Conservation (phyloP, 2,797 vertebrate species). For the Xyrichtys novacula region DNA sequence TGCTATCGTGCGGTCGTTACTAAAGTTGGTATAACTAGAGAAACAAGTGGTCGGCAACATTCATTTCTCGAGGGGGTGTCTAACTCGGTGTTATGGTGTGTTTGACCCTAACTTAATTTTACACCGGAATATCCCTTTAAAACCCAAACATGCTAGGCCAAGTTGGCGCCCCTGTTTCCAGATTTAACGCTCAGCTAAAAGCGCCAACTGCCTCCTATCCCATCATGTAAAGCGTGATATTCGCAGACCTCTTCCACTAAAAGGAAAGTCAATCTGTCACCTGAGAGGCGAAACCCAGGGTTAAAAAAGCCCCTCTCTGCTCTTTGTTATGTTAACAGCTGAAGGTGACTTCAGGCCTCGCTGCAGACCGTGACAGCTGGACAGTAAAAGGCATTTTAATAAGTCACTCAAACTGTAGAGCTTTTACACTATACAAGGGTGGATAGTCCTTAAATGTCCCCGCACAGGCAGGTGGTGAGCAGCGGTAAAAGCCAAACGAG, state of each 20-base stretch:
- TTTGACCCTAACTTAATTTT: too few species aligned
- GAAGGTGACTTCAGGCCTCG: conserved; percentile 40
- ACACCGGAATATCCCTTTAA: too few species aligned
- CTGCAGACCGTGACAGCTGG: conserved; percentile 63
- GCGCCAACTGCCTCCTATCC: too few species aligned
- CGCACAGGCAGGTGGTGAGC: conserved; percentile 53
- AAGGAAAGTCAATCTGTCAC: neutral
- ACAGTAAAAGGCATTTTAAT: conserved; percentile 57
- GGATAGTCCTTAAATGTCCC: conserved; percentile 14
- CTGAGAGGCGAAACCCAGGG: conserved; percentile 10
- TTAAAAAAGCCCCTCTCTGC: neutral
- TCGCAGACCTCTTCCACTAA: too few species aligned
- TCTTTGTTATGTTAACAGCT: conserved; percentile 62
- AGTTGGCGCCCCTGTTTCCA: neutral
- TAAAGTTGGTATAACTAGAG: too few species aligned
- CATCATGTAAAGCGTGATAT: too few species aligned
- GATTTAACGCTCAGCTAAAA: neutral
- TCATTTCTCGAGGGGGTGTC: too few species aligned
- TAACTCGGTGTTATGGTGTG: too few species aligned
- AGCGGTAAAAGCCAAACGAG: conserved; percentile 39
- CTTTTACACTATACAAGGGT: neutral
- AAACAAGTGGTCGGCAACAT: too few species aligned
- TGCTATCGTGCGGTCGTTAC: too few species aligned
- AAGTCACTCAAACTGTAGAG: conserved; percentile 33
- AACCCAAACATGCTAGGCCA: neutral